Conservation (phyloP, 2,797 vertebrate genomes). For the Percopsis omiscomaycus region DNA sequence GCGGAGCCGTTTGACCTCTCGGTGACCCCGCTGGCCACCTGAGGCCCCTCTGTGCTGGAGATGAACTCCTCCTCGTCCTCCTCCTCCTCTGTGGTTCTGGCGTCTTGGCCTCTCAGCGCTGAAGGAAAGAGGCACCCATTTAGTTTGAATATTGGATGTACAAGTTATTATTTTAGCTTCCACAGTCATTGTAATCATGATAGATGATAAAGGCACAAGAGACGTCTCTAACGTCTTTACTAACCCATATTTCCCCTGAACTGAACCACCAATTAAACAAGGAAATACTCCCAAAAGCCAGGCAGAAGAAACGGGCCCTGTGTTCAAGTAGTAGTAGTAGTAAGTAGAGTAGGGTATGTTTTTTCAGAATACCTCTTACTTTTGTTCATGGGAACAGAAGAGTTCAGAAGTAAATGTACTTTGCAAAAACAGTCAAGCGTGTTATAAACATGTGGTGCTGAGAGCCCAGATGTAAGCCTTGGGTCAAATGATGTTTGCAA, state of each 20-base stretch:
- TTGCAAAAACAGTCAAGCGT: constrained; percentile 28
- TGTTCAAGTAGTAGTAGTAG: no score
- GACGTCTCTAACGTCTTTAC: no score
- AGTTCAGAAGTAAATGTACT: constrained; percentile 36
- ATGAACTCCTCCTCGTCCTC: constrained; percentile 56
- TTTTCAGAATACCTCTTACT: no score
- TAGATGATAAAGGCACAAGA: no score
- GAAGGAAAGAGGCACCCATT: constrained; percentile 27
- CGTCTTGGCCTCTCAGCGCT: constrained; percentile 81
- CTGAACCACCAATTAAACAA: no score
- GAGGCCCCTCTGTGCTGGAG: constrained; percentile 74
- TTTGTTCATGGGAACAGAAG: no score
- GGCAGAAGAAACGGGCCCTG: no score
- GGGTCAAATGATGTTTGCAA: constrained; percentile 54
- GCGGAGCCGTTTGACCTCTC: constrained; percentile 85
- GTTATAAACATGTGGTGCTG: constrained; percentile 43
- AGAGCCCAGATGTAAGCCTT: constrained; percentile 25
- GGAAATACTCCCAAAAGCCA: no score
- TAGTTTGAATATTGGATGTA: constrained; percentile 9
- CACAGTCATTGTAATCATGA: background rate
- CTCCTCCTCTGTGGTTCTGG: constrained; percentile 44
- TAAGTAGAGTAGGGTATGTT: constrained; percentile 2
- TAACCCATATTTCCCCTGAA: no score
- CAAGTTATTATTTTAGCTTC: background rate
- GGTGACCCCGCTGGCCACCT: constrained; percentile 72